A percentile compares a stretch with the other conserved stretches of the same genome.
These are phyloP conservation scores for Meteorus colon DNA, from an alignment of 2,888 invertebrate species.

Conservation along the genomic window DNA sequence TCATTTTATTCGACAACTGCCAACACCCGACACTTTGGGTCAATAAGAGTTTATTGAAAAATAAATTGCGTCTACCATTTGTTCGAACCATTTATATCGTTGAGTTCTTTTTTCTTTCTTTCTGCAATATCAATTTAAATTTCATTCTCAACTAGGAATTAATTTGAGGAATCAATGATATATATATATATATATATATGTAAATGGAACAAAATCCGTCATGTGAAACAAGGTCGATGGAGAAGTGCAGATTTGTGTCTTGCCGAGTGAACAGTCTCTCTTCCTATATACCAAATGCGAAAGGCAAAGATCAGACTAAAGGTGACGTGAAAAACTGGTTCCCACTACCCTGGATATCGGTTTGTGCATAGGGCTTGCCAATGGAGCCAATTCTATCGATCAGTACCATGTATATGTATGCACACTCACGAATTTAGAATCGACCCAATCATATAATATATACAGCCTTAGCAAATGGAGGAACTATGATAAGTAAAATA, in stretches of 20 bases:
- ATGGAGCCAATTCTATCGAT: neutral
- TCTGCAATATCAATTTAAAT: neutral
- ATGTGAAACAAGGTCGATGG: slow-evolving; percentile 52
- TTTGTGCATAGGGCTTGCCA: slow-evolving; percentile 10
- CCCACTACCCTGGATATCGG: slow-evolving; percentile 48
- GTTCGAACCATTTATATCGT: neutral
- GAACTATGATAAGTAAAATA: neutral
- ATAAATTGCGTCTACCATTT: slow-evolving; percentile 27
- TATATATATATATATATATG: slow-evolving; percentile 12
- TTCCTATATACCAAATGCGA: slow-evolving; percentile 39
- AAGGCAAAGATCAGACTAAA: slow-evolving; percentile 48
- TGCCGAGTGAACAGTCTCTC: slow-evolving; percentile 31
- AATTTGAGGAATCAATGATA: slow-evolving; percentile 13
- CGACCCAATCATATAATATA: no score
- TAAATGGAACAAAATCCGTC: slow-evolving; percentile 41
- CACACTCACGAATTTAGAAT: neutral
- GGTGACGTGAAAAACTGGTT: slow-evolving; percentile 63
- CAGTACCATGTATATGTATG: neutral
- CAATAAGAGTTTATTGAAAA: slow-evolving; percentile 26
- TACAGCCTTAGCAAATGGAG: no score
- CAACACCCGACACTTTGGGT: neutral
- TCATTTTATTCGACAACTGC: neutral
- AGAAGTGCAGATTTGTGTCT: slow-evolving; percentile 33
- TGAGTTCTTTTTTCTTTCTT: neutral
- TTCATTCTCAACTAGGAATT: neutral